Base-by-base conservation (phyloP, 2,888 invertebrate genomes). In the Achlya flavicornis region DNA sequence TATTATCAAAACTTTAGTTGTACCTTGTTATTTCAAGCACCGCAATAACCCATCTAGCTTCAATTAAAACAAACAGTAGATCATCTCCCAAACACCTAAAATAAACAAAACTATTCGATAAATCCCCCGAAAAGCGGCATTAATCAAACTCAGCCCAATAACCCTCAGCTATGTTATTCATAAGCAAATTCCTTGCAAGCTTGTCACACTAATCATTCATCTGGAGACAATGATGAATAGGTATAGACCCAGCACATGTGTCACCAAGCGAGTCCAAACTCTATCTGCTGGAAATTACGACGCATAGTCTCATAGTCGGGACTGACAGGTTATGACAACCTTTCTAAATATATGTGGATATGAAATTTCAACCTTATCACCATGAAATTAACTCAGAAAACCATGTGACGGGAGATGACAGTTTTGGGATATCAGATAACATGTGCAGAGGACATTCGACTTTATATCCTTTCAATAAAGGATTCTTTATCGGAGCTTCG, bases 191-290 rank as follows among this genome's bases (percentile, higher is more conserved):
- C 77, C 75, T 35, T 61, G 70, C 70, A 68, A 74, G 71, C 73
- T 75, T 82, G 85, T 83, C 82, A 76, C 82, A 83, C 84, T 85
- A 83, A 86, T 89, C 87, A 88, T 83, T 87, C 84, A 85, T 78
- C 76, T 71, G 61, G 67, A 76, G 86, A 87, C 86, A 82, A 78
- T 85, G 87, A 87, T 75, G 68, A 71, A 76, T 75, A 70, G 67
- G 78, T 78, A 84, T 84, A 75, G 75, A 57, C 62, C 64, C 60
- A 12, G 1, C 60, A 43, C 26, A 60, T 43, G 43, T 53, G 53
- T 53, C 10, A 19, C 10, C n/a, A 10, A 19, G 16, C 19, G 3
- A 53, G 4, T 53, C 8, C 19, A 53, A 53, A 53, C 53, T 53
- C 53, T 53, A 19, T 19, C 8, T 3, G 10, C 1, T n/a, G n/a